Evolutionary conservation across 2,797 vertebrate species (phyloP), one percentile per base, ranked within the genome.

Genomic region (Heliangelus exortis): DNA sequence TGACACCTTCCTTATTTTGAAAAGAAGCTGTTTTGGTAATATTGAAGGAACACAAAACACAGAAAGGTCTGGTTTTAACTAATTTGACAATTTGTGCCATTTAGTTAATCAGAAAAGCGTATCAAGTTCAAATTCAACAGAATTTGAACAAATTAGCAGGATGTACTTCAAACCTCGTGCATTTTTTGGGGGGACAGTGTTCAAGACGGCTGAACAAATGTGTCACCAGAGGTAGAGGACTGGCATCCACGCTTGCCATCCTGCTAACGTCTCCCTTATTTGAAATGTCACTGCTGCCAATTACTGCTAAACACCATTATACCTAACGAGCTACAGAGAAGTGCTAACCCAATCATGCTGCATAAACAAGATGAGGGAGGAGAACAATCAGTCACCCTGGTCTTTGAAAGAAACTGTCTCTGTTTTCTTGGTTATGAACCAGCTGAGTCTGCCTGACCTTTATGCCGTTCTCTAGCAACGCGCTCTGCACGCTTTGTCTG

Each of bases 241-340:
- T 21, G 18, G 58, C 0, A 5, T 18, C 31, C 0, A 0, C 1
- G 3, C 26, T 66, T 8, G 0, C 15, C 33, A 39, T 4, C 51
- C 33, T 1, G 1, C 23, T 43, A 36, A 17, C 5, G 1, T 17
- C 48, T 58, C 57, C 17, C 29, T 69, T 58, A 54, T 34, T 59
- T 11, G 63, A 48, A 28, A 48, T 87, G 58, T n/a, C 63, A n/a
- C 48, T 34, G 34, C 47, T 79, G 69, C 39, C 59, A 62, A 1
- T 10, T 85, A 67, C 17, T 79, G 73, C 68, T 80, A 83, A 91
- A 62, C 25, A 79, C 43, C 28, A 31, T 21, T 18, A 34, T 12
- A 33, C 26, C 22, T 66, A 59, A 68, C 0, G 1, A 79, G 43
- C 31, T 23, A 58, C 1, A 4, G 48, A 50, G 75, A 78, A 77